Conservation (phyloP, 2,797 vertebrate genomes). For the Pipistrellus pygmaeus region DNA sequence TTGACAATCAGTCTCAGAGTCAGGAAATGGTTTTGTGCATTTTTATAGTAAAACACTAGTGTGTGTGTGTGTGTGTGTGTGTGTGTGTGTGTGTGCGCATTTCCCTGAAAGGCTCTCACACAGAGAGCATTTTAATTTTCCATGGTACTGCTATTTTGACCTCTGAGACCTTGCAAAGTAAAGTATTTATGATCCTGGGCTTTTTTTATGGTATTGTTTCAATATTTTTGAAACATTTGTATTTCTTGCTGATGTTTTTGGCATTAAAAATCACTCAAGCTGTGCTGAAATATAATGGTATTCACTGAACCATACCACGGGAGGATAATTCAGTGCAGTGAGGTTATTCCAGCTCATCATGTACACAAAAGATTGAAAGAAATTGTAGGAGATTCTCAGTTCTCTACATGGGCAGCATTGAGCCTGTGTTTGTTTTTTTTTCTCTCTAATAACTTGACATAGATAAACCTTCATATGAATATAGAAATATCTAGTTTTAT, state of each 20-base stretch:
- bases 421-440: constrained; percentile 69
- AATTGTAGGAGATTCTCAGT: constrained; percentile 87
- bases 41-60: constrained; percentile 74
- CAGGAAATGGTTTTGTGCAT: constrained; percentile 67
- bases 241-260: constrained; percentile 91
- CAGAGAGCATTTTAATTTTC: constrained; percentile 88
- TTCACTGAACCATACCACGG: constrained; percentile 88
- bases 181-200: constrained; percentile 89
- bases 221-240: constrained; percentile 90
- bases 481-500: constrained; percentile 82
- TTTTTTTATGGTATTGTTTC: constrained; percentile 89
- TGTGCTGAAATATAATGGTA: constrained; percentile 91
- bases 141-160: constrained; percentile 85
- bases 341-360: constrained; percentile 91
- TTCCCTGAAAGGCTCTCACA: constrained; percentile 78
- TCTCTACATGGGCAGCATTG: constrained; percentile 84
- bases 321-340: constrained; percentile 90
- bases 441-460: constrained; percentile 73
- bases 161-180: constrained; percentile 88
- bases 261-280: constrained; percentile 92
- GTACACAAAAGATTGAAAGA: constrained; percentile 89
- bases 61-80: neutral
- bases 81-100: neutral
- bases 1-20: constrained; percentile 74
- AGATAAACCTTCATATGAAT: constrained; percentile 78